Percentiles rank a stretch among this genome's conserved stretches.
Conservation (phyloP, 2,888 invertebrate species). For the Oxyteleia sp. region DNA sequence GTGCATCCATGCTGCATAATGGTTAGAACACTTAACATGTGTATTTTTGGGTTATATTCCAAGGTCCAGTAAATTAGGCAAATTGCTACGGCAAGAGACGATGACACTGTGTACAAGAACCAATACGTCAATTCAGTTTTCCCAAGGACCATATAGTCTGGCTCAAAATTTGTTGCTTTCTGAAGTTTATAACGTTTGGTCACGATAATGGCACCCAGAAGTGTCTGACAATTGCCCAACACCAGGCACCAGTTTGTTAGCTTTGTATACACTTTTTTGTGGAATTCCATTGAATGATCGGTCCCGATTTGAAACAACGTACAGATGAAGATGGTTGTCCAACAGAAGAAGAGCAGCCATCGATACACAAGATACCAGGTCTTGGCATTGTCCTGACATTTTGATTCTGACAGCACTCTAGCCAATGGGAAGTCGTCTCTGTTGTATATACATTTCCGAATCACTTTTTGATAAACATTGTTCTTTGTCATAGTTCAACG, state of each 20-base stretch:
- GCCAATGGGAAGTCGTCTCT: slow-evolving; percentile 78
- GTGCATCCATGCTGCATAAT: slow-evolving; percentile 93
- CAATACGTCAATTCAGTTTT: slow-evolving; percentile 90
- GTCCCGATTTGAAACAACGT: too few relatives aligned
- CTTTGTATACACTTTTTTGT: too few relatives aligned
- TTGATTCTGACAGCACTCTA: slow-evolving; percentile 81
- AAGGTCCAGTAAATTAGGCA: slow-evolving; percentile 93
- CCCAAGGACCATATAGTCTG: slow-evolving; percentile 74
- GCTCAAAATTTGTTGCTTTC: slow-evolving; percentile 67
- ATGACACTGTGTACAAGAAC: slow-evolving; percentile 91
- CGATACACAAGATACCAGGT: slow-evolving; percentile 88
- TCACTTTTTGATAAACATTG: too few relatives aligned
- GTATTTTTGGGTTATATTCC: slow-evolving; percentile 91
- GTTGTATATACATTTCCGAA: slow-evolving; percentile 80
- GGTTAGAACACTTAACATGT: slow-evolving; percentile 91
- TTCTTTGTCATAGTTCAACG: too few relatives aligned
- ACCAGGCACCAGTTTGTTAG: slow-evolving; percentile 92
- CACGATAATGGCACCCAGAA: slow-evolving; percentile 89
- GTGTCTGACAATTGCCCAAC: too few relatives aligned
- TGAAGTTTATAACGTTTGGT: slow-evolving; percentile 86
- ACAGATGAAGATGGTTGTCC: slow-evolving; percentile 87
- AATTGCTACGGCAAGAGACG: slow-evolving; percentile 92
- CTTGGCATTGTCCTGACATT: slow-evolving; percentile 76
- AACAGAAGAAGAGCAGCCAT: slow-evolving; percentile 88
- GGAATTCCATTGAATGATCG: too few relatives aligned